Evolutionary conservation across 2,113 vertebrate species (phyloP), one percentile per base, ranked within the genome.

Genomic region (Catharus bicknelli): DNA sequence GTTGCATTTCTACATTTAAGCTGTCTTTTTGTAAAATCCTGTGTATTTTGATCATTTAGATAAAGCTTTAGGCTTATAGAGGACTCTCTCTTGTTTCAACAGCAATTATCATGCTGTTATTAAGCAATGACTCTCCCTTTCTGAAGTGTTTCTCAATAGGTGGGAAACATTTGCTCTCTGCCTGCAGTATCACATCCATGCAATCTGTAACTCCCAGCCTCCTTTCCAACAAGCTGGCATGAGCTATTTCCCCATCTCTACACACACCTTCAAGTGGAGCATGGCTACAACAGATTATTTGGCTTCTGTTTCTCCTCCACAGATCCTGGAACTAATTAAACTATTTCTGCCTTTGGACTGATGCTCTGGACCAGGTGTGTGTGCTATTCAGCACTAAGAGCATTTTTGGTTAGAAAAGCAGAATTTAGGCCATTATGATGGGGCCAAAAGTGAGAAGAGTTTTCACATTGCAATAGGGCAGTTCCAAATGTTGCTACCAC

Each of bases 151-250:
- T 66, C 73, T 73, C 79, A 48, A 55, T 40, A 66, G 64, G 85
- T 53, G 63, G 80, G 68, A 88, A 83, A 51, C 63, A 80, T 88
- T 93, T 86, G 43, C 88, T 77, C 63, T 81, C 80, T 86, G 73
- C 68, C 77, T 95, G 34, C 86, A 70, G 38, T 70, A 66, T 34
- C 34, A 12, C 26, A 67, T 55, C 59, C 5, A 0, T 34, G 59
- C 68, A 75, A 81, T 69, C 83, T 70, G 61, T 62, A 92, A 78
- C 51, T 69, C 78, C 36, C 64, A 80, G 59, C 38, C 81, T 69
- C 55, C 43, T 81, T 77, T 76, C 72, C 63, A 83, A 74, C 45
- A 55, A 77, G 55, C 34, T 94, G 51, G 18, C 57, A n/a, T 5
- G 34, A 90, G 64, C 61, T 63, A 13, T 69, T 81, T 51, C 40